Evolutionary conservation across 2,797 vertebrate species (phyloP).

Genomic region (Enteromius afrohamiltoni): DNA sequence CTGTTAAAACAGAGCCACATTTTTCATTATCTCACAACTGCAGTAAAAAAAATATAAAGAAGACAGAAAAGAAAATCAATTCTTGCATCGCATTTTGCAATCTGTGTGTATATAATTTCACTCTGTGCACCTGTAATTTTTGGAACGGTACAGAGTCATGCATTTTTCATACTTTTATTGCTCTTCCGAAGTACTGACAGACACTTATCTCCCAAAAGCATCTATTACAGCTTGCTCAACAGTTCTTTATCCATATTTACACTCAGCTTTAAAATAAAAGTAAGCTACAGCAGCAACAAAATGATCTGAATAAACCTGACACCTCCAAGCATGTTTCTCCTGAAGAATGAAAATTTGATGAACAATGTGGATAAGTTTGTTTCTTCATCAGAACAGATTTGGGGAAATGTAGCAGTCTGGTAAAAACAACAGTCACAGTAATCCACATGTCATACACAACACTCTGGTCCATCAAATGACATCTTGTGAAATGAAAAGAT

Average conservation of each 20-base stretch:
- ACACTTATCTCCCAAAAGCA: background rate
- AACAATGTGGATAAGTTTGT: background rate
- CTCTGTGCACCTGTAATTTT: background rate
- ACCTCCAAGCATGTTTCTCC: background rate
- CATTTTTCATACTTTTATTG: conserved; percentile 2
- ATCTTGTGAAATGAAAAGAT: background rate
- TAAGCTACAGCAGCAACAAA: background rate
- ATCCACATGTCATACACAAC: background rate
- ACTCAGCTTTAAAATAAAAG: background rate
- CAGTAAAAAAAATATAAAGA: background rate
- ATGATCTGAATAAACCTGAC: background rate
- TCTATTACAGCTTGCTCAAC: background rate
- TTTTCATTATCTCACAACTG: background rate
- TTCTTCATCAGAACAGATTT: background rate
- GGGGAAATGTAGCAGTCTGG: background rate
- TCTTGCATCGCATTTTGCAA: background rate
- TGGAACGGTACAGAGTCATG: background rate
- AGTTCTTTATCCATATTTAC: background rate
- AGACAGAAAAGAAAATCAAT: background rate
- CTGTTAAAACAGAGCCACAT: conserved; percentile 18
- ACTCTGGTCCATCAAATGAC: background rate
- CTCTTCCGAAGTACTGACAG: background rate
- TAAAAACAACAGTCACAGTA: background rate
- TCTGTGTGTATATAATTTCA: background rate
- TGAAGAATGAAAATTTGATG: background rate